Conservation (phyloP, 2,113 vertebrate species). For the Otolemur garnettii region DNA sequence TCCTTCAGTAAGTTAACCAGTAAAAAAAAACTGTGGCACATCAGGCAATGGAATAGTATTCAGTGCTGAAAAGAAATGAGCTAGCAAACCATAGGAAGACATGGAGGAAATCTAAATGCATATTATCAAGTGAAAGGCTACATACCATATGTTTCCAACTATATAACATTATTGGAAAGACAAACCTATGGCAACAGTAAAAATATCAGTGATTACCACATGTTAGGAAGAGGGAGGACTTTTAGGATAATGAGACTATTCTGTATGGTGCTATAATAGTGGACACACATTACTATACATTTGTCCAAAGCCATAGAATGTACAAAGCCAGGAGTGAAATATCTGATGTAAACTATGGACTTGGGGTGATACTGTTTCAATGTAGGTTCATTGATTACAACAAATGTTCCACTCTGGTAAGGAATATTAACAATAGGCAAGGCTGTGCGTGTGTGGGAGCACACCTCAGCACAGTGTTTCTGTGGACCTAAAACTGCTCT, state of each 20-base stretch:
- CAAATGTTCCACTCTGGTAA: no score
- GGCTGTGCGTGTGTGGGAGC: not conserved
- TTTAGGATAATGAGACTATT: not conserved
- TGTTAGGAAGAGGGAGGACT: not conserved
- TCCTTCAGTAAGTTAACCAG: not conserved
- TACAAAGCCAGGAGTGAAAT: not conserved
- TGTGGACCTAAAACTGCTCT: not conserved
- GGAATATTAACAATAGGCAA: not conserved
- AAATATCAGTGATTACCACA: not conserved
- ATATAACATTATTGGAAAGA: not conserved
- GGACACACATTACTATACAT: not conserved
- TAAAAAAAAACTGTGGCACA: not conserved
- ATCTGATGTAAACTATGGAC: not conserved
- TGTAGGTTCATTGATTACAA: not conserved
- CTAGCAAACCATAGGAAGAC: not conserved
- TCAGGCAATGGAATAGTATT: not conserved
- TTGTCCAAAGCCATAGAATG: not conserved
- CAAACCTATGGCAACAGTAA: not conserved
- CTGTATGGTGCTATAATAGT: not conserved
- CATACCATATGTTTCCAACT: not conserved
- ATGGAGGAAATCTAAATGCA: not conserved
- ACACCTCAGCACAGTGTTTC: not conserved
- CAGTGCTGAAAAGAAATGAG: not conserved
- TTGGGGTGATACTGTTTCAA: not conserved
- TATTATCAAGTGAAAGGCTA: not conserved